Evolutionary conservation across 2,797 vertebrate species (phyloP).

Genomic region (Lophotriccus pileatus): DNA sequence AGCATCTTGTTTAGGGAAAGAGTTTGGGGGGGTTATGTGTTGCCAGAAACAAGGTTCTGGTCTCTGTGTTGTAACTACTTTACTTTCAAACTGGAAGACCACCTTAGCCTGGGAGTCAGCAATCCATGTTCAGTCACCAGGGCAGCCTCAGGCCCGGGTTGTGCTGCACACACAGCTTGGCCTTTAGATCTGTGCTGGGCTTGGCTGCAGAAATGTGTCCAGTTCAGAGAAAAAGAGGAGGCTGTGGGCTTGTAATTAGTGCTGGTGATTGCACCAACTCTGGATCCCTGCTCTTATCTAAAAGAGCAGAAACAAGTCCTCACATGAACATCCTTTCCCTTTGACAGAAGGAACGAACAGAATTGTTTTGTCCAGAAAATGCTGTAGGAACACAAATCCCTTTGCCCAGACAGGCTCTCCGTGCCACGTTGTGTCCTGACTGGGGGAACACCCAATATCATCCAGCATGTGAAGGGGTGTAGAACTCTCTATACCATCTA

Average conservation of each 20-base stretch:
- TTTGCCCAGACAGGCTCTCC: background rate
- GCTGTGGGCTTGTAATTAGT: background rate
- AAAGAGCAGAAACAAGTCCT: background rate
- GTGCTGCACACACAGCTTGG: background rate
- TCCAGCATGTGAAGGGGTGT: background rate
- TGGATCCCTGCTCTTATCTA: background rate
- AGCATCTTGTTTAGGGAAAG: background rate
- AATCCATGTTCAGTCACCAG: no score
- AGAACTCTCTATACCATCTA: background rate
- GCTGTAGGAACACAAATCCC: background rate
- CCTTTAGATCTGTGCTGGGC: background rate
- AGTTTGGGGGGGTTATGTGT: no score
- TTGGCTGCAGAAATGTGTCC: background rate
- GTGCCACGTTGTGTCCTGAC: background rate
- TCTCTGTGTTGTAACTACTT: background rate
- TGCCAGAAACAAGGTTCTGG: background rate
- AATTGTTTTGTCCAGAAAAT: background rate
- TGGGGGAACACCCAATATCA: background rate
- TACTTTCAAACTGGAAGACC: background rate
- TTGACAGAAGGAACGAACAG: background rate
- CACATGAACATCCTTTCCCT: background rate
- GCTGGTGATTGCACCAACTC: no score
- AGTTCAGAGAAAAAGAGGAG: background rate
- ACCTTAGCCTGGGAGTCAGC: background rate
- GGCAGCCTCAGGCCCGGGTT: background rate